These are phyloP conservation scores for Cynaeus angustus DNA, from an alignment of 2,888 invertebrate genomes.

Conservation along the genomic window DNA sequence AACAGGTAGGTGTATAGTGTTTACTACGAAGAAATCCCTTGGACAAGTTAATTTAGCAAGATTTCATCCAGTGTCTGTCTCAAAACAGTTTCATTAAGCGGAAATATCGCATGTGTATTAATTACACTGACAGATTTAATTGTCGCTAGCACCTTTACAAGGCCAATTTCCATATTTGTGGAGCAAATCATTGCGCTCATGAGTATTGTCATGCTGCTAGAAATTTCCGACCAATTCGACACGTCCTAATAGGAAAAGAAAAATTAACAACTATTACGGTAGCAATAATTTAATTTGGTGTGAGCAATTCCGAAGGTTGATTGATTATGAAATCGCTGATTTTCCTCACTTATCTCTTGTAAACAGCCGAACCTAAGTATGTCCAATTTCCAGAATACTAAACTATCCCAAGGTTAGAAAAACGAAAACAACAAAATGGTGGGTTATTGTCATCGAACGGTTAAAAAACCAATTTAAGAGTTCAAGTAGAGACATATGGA, in stretches of 20 bases:
- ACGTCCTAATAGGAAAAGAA: slow-evolving; percentile 35
- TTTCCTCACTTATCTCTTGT: slow-evolving; percentile 15
- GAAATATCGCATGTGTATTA: slow-evolving; percentile 47
- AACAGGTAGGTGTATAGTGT: slow-evolving; percentile 38
- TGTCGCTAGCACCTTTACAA: slow-evolving; percentile 50
- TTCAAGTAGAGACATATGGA: slow-evolving; percentile 2
- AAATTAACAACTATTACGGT: slow-evolving; percentile 25
- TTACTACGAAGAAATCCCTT: slow-evolving; percentile 35
- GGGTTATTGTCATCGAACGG: slow-evolving; percentile 9
- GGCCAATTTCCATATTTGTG: slow-evolving; percentile 50
- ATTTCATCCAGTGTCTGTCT: slow-evolving; percentile 34
- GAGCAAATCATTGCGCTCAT: slow-evolving; percentile 23
- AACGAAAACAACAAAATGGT: not conserved
- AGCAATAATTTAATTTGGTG: slow-evolving; percentile 16
- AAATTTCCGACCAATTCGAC: slow-evolving; percentile 32
- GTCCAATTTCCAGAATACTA: not conserved
- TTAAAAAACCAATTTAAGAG: slow-evolving; percentile 19
- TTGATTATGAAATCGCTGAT: slow-evolving; percentile 2
- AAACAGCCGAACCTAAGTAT: slow-evolving; percentile 23
- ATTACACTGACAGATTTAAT: slow-evolving; percentile 51
- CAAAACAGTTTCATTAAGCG: slow-evolving; percentile 42
- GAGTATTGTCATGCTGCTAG: slow-evolving; percentile 29
- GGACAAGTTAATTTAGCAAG: slow-evolving; percentile 39
- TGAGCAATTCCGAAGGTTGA: slow-evolving; percentile 12
- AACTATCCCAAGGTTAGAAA: slow-evolving; percentile 11